Percentiles rank a stretch among this genome's conserved stretches.
phyloP scores from a whole-genome alignment of 1,140 invertebrate genomes.

The Tetraneura akinire region DNA sequence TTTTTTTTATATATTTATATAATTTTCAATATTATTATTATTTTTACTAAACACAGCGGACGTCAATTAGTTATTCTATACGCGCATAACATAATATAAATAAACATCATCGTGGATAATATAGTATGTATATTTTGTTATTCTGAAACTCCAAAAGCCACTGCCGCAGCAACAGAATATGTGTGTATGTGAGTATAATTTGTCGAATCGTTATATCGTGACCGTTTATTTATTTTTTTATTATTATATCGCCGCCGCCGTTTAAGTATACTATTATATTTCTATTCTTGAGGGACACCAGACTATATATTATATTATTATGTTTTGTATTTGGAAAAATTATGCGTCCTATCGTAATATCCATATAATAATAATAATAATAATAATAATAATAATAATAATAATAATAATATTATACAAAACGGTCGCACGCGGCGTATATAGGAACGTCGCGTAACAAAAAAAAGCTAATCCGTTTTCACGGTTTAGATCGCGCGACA shows the following conservation, averaged over 20 bases:
- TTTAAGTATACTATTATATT: not conserved
- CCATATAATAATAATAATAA: no score
- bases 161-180: not conserved
- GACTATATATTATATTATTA: not conserved
- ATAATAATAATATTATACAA: not conserved
- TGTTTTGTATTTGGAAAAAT: not conserved
- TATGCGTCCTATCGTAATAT: not conserved
- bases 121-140: no score
- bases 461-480: conserved; percentile 16
- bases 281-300: not conserved
- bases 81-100: no score
- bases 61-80: no score
- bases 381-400: no score
- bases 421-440: not conserved
- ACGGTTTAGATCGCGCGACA: not conserved
- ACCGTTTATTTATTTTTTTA: no score
- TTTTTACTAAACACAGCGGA: no score
- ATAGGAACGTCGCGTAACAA: not conserved
- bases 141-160: not conserved
- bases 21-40: no score
- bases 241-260: not conserved
- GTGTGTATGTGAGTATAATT: not conserved
- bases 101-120: no score
- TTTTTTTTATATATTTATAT: no score
- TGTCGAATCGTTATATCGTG: conserved; percentile 13